Conservation (phyloP, 2,797 vertebrate species). For the Rhinoraja longicauda region DNA sequence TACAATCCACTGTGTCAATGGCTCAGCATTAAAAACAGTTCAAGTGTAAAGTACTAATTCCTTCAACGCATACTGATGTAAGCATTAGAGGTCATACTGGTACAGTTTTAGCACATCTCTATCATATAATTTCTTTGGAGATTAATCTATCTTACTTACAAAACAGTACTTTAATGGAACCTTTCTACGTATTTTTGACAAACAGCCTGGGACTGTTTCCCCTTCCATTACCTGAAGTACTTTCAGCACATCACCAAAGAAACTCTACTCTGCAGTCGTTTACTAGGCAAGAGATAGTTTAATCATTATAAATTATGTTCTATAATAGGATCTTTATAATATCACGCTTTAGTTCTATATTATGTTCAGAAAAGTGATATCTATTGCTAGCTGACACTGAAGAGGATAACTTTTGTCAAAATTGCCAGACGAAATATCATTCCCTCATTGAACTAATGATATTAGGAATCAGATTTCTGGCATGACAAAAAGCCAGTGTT, state of each 20-base stretch:
- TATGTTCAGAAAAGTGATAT: neutral
- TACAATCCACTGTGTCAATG: neutral
- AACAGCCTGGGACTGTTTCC: neutral
- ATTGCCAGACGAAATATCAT: neutral
- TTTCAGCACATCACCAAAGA: neutral
- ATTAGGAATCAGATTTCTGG: neutral
- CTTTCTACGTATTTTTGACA: neutral
- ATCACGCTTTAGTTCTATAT: neutral
- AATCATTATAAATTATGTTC: neutral
- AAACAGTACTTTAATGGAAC: neutral
- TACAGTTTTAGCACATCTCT: neutral
- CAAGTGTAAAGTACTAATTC: neutral
- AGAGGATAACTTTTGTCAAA: neutral
- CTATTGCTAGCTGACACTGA: neutral
- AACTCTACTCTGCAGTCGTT: neutral
- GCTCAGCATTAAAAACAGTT: neutral
- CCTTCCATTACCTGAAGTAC: neutral
- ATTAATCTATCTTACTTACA: slow-evolving; percentile 26
- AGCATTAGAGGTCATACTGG: neutral
- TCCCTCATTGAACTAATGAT: neutral
- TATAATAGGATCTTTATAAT: neutral
- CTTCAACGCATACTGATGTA: neutral
- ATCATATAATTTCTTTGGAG: neutral
- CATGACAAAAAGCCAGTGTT: neutral
- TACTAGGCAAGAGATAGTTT: neutral